Conservation (phyloP, 2,113 vertebrate species). For the Arvicanthis niloticus region DNA sequence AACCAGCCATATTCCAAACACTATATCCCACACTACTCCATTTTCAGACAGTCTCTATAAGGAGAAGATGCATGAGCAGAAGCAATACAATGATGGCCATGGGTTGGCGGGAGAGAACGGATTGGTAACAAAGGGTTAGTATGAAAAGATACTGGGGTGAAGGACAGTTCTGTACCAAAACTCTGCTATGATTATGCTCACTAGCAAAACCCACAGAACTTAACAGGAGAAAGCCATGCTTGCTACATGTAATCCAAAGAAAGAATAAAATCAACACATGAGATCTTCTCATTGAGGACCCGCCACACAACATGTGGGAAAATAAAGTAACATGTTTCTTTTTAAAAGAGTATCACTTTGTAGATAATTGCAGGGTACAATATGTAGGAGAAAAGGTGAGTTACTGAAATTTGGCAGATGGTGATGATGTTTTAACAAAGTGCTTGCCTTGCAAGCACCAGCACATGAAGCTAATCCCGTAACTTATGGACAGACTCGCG, state of each 20-base stretch:
- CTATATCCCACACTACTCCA: not conserved
- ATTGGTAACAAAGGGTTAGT: not conserved
- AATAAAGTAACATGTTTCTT: slow-evolving; percentile 27
- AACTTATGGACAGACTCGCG: too few relatives aligned
- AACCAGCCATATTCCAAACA: slow-evolving; percentile 32
- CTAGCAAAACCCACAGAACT: slow-evolving; percentile 16
- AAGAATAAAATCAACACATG: not conserved
- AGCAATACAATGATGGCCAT: not conserved
- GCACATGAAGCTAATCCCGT: too few relatives aligned
- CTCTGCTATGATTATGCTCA: not conserved
- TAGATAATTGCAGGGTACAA: not conserved
- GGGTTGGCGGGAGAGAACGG: not conserved
- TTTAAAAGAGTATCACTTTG: not conserved
- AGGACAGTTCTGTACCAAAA: not conserved
- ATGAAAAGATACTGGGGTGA: not conserved
- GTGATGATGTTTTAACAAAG: not conserved
- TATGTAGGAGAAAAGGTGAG: not conserved
- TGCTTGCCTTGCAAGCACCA: not conserved
- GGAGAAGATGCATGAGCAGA: slow-evolving; percentile 19
- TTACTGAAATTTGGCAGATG: not conserved
- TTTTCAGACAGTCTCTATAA: slow-evolving; percentile 1
- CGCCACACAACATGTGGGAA: slow-evolving; percentile 21
- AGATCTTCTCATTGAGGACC: not conserved
- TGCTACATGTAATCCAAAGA: not conserved
- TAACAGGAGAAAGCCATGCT: not conserved